Evolutionary conservation across 2,113 vertebrate species (phyloP).

Genomic region (Seriola rivoliana): DNA sequence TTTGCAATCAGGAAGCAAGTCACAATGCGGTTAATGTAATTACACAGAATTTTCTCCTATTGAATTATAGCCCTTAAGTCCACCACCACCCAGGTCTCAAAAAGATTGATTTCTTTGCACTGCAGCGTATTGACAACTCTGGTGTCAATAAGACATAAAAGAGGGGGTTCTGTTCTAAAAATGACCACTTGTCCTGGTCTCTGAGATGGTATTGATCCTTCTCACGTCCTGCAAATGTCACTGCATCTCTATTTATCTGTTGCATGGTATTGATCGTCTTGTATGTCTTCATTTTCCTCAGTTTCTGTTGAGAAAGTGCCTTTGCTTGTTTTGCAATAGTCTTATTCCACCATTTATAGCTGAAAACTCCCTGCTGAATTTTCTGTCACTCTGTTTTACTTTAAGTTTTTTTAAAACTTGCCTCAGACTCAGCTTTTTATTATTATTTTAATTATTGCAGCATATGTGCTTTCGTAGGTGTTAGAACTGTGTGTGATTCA

Average conservation of each 20-base stretch:
- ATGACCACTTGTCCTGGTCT: conserved; percentile 24
- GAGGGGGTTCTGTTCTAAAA: conserved; percentile 3
- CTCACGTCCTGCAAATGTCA: conserved; percentile 51
- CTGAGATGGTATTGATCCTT: conserved; percentile 37
- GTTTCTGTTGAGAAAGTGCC: background rate
- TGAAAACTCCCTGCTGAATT: background rate
- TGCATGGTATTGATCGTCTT: conserved; percentile 1
- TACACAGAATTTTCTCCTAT: background rate
- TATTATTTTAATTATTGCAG: background rate
- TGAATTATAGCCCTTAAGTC: background rate
- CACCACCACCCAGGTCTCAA: background rate
- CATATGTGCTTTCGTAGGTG: background rate
- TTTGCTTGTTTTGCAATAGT: background rate
- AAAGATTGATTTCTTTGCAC: conserved; percentile 24
- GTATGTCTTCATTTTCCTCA: background rate
- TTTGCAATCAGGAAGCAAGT: background rate
- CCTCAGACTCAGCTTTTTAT: background rate
- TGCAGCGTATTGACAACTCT: conserved; percentile 39
- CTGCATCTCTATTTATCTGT: conserved; percentile 6
- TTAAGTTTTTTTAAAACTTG: background rate
- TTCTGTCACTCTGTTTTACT: background rate
- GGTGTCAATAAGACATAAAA: conserved; percentile 20
- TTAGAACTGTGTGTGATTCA: background rate
- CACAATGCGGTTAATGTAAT: background rate
- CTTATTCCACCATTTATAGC: background rate